Percentiles rank a stretch among this genome's conserved stretches.
Evolutionary conservation across 2,888 invertebrate genomes (phyloP).

Genomic region (Tipula unca): DNA sequence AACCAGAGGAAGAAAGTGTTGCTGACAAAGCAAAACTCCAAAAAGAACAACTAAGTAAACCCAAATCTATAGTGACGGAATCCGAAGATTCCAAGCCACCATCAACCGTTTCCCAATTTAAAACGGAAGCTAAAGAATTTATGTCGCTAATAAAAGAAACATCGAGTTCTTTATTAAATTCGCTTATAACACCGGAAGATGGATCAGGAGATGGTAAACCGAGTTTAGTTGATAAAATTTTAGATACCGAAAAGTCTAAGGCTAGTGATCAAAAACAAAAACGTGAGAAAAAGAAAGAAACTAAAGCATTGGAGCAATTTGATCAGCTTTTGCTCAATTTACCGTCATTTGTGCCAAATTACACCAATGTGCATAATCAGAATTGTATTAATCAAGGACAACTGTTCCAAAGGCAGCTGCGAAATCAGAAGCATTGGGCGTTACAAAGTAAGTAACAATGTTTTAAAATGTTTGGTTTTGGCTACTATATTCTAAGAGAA

Average conservation of each 20-base stretch:
- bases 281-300: conserved; percentile 24
- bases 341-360: conserved; percentile 61
- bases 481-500: too few relatives aligned
- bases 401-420: conserved; percentile 57
- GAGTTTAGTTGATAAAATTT: conserved; percentile 27
- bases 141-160: not conserved
- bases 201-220: conserved; percentile 29
- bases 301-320: conserved; percentile 40
- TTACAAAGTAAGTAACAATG: conserved; percentile 53
- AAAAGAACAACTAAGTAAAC: not conserved
- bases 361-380: conserved; percentile 52
- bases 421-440: conserved; percentile 61
- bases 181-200: not conserved
- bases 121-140: not conserved
- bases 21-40: not conserved
- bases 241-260: conserved; percentile 22
- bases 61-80: not conserved
- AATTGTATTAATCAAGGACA: conserved; percentile 61
- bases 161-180: not conserved
- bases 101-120: not conserved
- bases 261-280: conserved; percentile 15
- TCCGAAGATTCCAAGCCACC: not conserved
- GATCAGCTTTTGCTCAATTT: conserved; percentile 55
- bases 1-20: not conserved
- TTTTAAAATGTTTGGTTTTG: not conserved